phyloP scores from a whole-genome alignment of 1,140 invertebrate species.

The Drosophila athabasca region DNA sequence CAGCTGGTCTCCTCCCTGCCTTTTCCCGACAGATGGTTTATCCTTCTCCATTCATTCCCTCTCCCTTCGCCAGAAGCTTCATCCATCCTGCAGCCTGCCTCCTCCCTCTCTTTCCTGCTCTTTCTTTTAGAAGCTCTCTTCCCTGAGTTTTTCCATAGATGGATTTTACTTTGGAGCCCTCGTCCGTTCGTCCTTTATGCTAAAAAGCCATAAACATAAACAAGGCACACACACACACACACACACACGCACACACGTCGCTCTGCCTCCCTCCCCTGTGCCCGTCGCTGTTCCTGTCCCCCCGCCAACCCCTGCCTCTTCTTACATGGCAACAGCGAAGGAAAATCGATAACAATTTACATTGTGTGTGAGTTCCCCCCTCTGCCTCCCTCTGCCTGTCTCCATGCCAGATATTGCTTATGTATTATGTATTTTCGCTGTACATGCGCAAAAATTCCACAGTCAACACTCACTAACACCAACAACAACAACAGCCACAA shows the following conservation, averaged over 20 bases:
- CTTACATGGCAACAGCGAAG: slow-evolving; percentile 76
- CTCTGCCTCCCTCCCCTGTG: slow-evolving; percentile 1
- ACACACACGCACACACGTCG: too few species aligned
- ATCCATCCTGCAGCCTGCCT: too few species aligned
- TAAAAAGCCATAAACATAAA: slow-evolving; percentile 76
- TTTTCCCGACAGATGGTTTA: too few species aligned
- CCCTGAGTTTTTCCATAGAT: slow-evolving; percentile 17
- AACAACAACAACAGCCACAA: slow-evolving; percentile 47
- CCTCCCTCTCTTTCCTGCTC: too few species aligned
- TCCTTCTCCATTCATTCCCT: not conserved
- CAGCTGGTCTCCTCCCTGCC: too few species aligned
- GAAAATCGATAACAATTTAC: slow-evolving; percentile 78
- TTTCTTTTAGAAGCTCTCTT: not conserved
- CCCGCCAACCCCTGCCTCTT: slow-evolving; percentile 5
- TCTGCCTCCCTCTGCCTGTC: too few species aligned
- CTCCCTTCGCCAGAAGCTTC: too few species aligned
- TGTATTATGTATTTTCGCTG: slow-evolving; percentile 71
- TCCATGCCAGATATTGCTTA: slow-evolving; percentile 33
- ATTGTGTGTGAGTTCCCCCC: slow-evolving; percentile 21
- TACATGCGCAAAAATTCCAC: slow-evolving; percentile 79
- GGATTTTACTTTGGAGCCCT: slow-evolving; percentile 33
- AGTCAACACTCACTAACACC: slow-evolving; percentile 48
- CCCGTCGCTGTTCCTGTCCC: not conserved
- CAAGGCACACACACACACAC: slow-evolving; percentile 34
- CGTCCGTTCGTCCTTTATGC: slow-evolving; percentile 31